Evolutionary conservation across 2,888 invertebrate genomes (phyloP), one percentile per base, ranked within the genome.

Genomic region (Andrena haemorrhoa): DNA sequence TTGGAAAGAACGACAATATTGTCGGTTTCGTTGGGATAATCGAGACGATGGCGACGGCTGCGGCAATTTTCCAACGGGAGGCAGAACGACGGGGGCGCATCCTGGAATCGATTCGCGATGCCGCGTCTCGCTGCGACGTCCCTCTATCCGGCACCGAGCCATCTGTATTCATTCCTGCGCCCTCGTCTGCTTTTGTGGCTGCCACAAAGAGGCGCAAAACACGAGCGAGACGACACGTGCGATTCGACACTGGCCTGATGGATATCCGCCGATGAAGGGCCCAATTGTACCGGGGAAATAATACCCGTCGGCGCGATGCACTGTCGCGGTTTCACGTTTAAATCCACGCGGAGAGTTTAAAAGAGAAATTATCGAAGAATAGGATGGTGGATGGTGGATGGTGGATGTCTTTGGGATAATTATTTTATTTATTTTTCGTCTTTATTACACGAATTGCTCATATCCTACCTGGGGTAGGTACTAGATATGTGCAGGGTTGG

Each of bases 141-240:
- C 16, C 41, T 41, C 64, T 49, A 53, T 65, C 68, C 69, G 69
- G n/a, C 61, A 61, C 35, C 35, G 65, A n/a, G 66, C 85, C 73
- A 86, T 86, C 77, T 83, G 80, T 83, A 83, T 86, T 86, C 77
- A 68, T 83, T 71, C 71, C 68, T 71, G 63, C 51, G 26, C 61
- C 51, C 53, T 29, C 78, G 47, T 47, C 47, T 20, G 79, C 58
- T 65, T 79, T 70, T 63, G 60, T 74, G 66, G 72, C 75, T 23
- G 51, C n/a, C 26, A 29, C 58, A 56, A 73, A 41, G 58, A 79
- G 58, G 73, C 63, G 69, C 23, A 56, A 26, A 41, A 51, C 35
- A 35, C 65, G 10, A n/a, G 35, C 16, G 20, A 20, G 10, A n/a
- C 26, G 51, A 49, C 56, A 29, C 53, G 63, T 35, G 47, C 61